Evolutionary conservation across 1,140 invertebrate genomes (phyloP).

Genomic region (Armadillidium nasatum): DNA sequence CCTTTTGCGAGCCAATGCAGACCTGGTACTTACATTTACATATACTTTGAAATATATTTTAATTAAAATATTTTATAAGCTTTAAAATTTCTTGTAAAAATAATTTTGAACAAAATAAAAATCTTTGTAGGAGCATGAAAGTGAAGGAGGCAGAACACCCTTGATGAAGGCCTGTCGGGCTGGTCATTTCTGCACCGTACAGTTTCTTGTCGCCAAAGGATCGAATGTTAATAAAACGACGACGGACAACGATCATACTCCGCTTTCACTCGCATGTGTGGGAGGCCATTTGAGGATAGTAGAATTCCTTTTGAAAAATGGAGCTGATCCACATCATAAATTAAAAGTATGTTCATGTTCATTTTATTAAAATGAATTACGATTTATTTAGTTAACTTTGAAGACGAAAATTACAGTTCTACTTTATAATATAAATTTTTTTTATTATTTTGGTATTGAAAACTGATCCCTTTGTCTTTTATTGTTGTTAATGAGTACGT

Average conservation of each 20-base stretch:
- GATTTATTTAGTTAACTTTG: too few relatives aligned
- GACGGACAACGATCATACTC: constrained; percentile 96
- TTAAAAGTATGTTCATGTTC: constrained; percentile 63
- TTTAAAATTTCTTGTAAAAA: neutral
- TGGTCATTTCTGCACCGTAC: constrained; percentile 96
- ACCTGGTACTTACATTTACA: constrained; percentile 58
- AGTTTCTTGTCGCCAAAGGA: constrained; percentile 87
- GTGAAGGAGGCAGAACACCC: constrained; percentile 89
- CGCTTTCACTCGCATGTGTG: constrained; percentile 92
- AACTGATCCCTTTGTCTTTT: too few relatives aligned
- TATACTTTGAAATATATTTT: too few relatives aligned
- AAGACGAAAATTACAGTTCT: too few relatives aligned
- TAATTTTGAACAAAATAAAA: neutral
- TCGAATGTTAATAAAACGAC: constrained; percentile 76
- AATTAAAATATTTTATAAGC: neutral
- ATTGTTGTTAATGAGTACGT: too few relatives aligned
- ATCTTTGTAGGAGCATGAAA: constrained; percentile 70
- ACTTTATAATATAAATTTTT: too few relatives aligned
- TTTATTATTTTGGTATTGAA: too few relatives aligned
- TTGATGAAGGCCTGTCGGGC: constrained; percentile 98
- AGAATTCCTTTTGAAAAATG: constrained; percentile 78
- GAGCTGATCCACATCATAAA: constrained; percentile 92
- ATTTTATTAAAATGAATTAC: too few relatives aligned
- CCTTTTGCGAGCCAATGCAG: constrained; percentile 78
- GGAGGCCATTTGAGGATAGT: constrained; percentile 90